These are phyloP conservation scores for Rhodophaea formosa DNA, from an alignment of 2,888 invertebrate species.

Conservation along the genomic window DNA sequence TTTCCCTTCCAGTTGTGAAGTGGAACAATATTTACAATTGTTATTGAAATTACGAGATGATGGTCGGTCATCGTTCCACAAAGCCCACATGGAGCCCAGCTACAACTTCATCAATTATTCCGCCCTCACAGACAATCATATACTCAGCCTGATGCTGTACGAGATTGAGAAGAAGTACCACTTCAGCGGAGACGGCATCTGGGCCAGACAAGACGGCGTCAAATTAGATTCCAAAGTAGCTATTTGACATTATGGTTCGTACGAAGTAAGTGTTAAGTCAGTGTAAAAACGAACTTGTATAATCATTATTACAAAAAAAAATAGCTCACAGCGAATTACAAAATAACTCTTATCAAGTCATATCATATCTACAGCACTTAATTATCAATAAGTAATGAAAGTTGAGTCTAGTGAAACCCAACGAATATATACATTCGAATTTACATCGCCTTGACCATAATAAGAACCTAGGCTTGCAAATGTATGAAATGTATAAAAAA, in stretches of 20 bases:
- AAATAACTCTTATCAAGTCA: too few relatives aligned
- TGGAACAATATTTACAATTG: conserved; percentile 47
- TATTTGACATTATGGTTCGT: conserved; percentile 1
- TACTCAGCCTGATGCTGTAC: conserved; percentile 85
- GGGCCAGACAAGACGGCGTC: conserved; percentile 62
- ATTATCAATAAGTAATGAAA: too few relatives aligned
- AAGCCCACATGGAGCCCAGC: conserved; percentile 33
- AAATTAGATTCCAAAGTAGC: conserved; percentile 36
- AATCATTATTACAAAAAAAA: too few relatives aligned
- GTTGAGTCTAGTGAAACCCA: too few relatives aligned
- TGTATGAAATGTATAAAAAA: too few relatives aligned
- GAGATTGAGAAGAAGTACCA: conserved; percentile 86
- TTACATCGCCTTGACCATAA: too few relatives aligned
- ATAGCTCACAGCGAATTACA: too few relatives aligned
- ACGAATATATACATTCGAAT: too few relatives aligned
- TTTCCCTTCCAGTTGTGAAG: conserved; percentile 52
- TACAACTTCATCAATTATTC: conserved; percentile 45
- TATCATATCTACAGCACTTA: too few relatives aligned
- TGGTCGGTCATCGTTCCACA: neutral
- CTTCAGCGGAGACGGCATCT: conserved; percentile 89
- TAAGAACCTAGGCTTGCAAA: too few relatives aligned
- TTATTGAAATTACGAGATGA: conserved; percentile 41
- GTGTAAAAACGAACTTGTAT: too few relatives aligned
- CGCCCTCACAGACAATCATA: conserved; percentile 68
- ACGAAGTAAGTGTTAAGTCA: neutral